A percentile compares a stretch with the other conserved stretches of the same genome.
phyloP scores from a whole-genome alignment of 2,888 invertebrate species.

The Drosophila tripunctata region DNA sequence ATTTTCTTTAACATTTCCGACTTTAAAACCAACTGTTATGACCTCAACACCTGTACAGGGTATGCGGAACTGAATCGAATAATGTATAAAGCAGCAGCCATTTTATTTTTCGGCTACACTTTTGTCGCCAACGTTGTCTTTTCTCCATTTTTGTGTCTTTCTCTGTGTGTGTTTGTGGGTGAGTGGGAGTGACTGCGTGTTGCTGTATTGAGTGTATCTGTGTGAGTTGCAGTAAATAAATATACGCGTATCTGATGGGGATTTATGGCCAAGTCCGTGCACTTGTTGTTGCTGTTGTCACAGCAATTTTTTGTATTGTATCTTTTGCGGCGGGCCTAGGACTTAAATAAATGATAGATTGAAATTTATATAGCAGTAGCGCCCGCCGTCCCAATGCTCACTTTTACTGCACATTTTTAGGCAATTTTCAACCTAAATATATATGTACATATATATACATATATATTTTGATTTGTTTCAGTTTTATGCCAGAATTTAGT shows the following conservation, averaged over 20 bases:
- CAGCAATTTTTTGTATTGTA: conserved; percentile 26
- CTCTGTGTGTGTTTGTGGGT: conserved; percentile 10
- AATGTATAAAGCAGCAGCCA: conserved; percentile 59
- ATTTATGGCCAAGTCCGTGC: conserved; percentile 72
- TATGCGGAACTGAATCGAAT: conserved; percentile 55
- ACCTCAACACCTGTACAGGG: conserved; percentile 44
- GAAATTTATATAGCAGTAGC: conserved; percentile 73
- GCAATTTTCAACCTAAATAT: conserved; percentile 59
- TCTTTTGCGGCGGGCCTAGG: conserved; percentile 62
- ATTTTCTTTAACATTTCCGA: too few species aligned
- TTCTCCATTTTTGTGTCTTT: conserved; percentile 23
- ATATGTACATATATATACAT: too few species aligned
- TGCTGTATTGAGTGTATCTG: conserved; percentile 37
- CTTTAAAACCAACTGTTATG: background rate
- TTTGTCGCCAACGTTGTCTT: conserved; percentile 70
- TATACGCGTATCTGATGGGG: conserved; percentile 80
- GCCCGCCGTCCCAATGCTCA: conserved; percentile 1
- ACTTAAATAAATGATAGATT: conserved; percentile 80
- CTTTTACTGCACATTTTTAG: conserved; percentile 59
- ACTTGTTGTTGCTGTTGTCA: conserved; percentile 47
- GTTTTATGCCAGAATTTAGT: conserved; percentile 22
- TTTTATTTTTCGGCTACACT: conserved; percentile 77
- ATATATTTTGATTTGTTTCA: conserved; percentile 53
- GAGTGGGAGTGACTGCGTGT: conserved; percentile 2
- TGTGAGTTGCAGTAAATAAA: conserved; percentile 78